Evolutionary conservation across 2,888 invertebrate genomes (phyloP), one percentile per base, ranked within the genome.

Genomic region (Catonia carolina): DNA sequence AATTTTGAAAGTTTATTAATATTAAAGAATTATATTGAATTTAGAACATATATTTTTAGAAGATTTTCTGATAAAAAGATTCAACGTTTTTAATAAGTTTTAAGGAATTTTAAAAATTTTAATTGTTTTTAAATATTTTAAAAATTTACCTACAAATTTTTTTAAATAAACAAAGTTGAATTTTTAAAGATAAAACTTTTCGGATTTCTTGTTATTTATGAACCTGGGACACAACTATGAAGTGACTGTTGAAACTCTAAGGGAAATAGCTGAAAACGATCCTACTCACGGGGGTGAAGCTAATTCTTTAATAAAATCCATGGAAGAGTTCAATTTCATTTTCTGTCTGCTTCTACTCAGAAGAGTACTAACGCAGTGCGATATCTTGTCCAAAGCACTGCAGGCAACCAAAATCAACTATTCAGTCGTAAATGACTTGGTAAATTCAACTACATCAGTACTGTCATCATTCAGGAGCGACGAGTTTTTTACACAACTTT

Each of bases 381-480:
- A 47, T 22, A 47, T 47, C 22, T 20, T 20, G 47, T 15, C 47
- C 4, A 47, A 20, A 47, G 22, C 47, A 18, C 47, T 47, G 7
- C 47, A 47, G n/a, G 41, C 41, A 39, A 39, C 41, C 41, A 39
- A 39, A 39, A 39, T 39, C 41, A 39, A 39, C 7, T 5, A 39
- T 8, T 39, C 41, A 39, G 41, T 45, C 10, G 45, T 45, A 8
- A 17, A 45, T 17, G 45, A 17, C 20, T 45, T 49, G 49, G 49
- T 49, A 12, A 49, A 49, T 22, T 49, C 49, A 22, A 49, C 33
- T 6, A 49, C 49, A 45, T 45, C 45, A 15, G 45, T 45, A 45
- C 20, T 15, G 15, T 45, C 45, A 17, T 17, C 45, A 45, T 45
- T 45, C 18, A 15, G 18, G 45, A 45, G 18, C 6, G 10, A 17